Evolutionary conservation across 2,888 invertebrate genomes (phyloP), one percentile per base, ranked within the genome.

Genomic region (Zonitis immaculata): DNA sequence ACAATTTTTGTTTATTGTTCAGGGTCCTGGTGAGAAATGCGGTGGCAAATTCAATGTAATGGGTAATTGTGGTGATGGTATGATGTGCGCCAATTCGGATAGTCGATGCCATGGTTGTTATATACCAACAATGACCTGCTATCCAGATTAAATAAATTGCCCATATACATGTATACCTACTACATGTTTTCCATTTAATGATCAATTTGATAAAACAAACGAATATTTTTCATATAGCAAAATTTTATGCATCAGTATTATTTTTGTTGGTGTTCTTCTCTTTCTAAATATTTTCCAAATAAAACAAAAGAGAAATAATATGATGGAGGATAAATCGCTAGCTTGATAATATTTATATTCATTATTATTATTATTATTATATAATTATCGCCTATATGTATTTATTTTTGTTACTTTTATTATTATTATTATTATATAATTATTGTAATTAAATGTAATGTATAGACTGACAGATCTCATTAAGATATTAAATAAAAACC

Each of bases 71-170:
- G 73, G 72, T 1, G 71, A 71, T 51, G 72, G 73, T 7, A 61
- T 73, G 62, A 71, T 71, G 69, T 75, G 75, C 59, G 65, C 65
- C 42, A 44, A 52, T 11, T 44, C 49, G 22, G 74, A 75, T 57
- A 71, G 71, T 56, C 62, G 65, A 45, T 76, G 76, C 60, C 70
- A 73, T 54, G 76, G 76, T 22, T 76, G 76, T 56, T 73, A 69
- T 27, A 60, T 70, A 12, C 59, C 58, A 42, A 70, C 68, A 30
- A 60, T 72, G 62, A 60, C 69, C 39, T 73, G 73, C 57, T 63
- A 61, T 52, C 60, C 57, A 32, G 52, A 58, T n/a, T n/a, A n/a
- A n/a, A n/a, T n/a, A n/a, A 39, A 47, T 47, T 14, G 20, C 35
- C 20, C 50, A 54, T 42, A n/a, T n/a, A n/a, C n/a, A n/a, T n/a